Evolutionary conservation across 2,888 invertebrate species (phyloP), one percentile per base, ranked within the genome.

Genomic region (Pachymerium ferrugineum): DNA sequence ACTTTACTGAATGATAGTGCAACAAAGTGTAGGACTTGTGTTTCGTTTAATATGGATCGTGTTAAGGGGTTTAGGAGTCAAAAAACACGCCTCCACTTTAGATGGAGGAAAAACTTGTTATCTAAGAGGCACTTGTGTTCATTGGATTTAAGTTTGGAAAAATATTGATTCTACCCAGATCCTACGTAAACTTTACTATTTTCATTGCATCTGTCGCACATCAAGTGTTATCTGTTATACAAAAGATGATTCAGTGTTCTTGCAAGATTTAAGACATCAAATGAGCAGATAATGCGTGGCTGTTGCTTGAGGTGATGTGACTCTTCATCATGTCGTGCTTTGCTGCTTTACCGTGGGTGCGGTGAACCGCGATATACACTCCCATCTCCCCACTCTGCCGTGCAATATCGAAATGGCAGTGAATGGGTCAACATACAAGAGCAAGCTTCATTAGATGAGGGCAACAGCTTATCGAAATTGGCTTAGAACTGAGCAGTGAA

Each of bases 391-490:
- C 22, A 10, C 10, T 19, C 1, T 16, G 22, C 47, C 16, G 16
- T 47, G 22, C 16, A 22, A 10, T 47, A 47, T 47, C 47, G 19
- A 16, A 47, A 47, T 47, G 47, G 47, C 47, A 47, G n/a, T 47
- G 47, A 47, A 47, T 47, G 47, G 47, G 47, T 47, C 47, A 47
- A 47, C 47, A 22, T 47, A 47, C 47, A 47, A 47, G 47, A 47
- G 47, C 47, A 47, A 47, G 47, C 47, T 47, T 47, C 47, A 47
- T 47, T 47, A 47, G 47, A 47, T 47, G 47, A n/a, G 47, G 47
- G 47, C 47, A 22, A 47, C 47, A 47, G 47, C 47, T 47, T 47
- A 47, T 47, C 47, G 47, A 47, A 47, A 47, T 47, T 47, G 47
- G 47, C 47, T 47, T 47, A 47, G 47, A 47, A 47, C 47, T n/a